Percentiles rank a stretch among this genome's conserved stretches.
phyloP scores from a whole-genome alignment of 2,888 invertebrate species.

The Pseudococcus jackbeardsleyi region DNA sequence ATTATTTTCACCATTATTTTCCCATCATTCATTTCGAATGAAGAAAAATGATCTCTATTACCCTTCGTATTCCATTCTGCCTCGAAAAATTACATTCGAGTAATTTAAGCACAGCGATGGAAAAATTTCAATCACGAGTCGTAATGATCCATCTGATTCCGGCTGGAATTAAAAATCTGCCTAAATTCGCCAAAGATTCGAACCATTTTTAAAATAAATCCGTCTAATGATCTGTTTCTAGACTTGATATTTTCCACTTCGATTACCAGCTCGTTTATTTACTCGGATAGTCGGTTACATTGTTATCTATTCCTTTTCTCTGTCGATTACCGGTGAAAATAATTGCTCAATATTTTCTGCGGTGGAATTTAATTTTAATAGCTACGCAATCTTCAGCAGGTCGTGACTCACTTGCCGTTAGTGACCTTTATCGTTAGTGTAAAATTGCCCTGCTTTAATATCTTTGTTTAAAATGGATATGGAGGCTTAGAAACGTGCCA shows the following conservation, averaged over 20 bases:
- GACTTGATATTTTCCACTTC: conserved; percentile 2
- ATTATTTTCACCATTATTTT: no score
- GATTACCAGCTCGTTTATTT: not conserved
- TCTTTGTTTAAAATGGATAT: not conserved
- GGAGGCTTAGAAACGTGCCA: not conserved
- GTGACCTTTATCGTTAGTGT: conserved; percentile 11
- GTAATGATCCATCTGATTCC: not conserved
- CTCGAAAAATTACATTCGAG: no score
- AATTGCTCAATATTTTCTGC: conserved; percentile 38
- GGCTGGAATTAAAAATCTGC: not conserved
- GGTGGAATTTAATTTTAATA: conserved; percentile 38
- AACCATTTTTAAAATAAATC: not conserved
- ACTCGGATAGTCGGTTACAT: conserved; percentile 3
- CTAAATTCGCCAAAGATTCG: not conserved
- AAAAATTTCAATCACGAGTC: no score
- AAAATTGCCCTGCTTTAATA: conserved; percentile 25
- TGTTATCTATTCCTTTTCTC: conserved; percentile 3
- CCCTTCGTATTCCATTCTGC: no score
- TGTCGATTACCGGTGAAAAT: not conserved
- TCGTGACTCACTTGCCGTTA: conserved; percentile 26
- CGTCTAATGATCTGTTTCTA: not conserved
- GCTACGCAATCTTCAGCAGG: conserved; percentile 12
- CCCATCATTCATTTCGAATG: no score
- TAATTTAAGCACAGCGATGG: no score
- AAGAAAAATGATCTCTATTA: no score